Percentiles rank a stretch among this genome's conserved stretches.
Conservation (phyloP, 1,140 invertebrate species). For the Heliconius himera region DNA sequence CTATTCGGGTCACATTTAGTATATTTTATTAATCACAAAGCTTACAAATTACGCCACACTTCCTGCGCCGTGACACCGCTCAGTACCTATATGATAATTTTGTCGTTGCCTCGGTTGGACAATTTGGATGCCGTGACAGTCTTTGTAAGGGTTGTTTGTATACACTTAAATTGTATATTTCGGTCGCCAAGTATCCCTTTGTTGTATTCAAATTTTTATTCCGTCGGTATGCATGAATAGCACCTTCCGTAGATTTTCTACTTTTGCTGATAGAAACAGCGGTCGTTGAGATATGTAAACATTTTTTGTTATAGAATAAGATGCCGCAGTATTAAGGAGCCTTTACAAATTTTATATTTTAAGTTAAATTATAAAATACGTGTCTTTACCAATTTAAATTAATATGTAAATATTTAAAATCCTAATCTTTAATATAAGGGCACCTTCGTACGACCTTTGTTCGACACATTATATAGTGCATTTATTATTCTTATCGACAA, state of each 20-base stretch:
- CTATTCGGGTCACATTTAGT: conserved; percentile 80
- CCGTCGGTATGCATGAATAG: conserved; percentile 34
- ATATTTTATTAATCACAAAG: conserved; percentile 81
- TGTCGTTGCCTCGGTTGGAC: conserved; percentile 72
- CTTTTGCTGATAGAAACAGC: conserved; percentile 29
- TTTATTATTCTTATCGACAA: conserved; percentile 70
- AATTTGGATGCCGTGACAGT: conserved; percentile 66
- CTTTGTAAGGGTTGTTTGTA: conserved; percentile 61
- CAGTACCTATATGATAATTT: conserved; percentile 71
- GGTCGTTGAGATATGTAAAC: conserved; percentile 36
- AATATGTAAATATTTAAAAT: conserved; percentile 31
- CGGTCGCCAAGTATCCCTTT: conserved; percentile 36
- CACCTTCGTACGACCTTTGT: conserved; percentile 64
- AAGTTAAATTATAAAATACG: too few relatives aligned
- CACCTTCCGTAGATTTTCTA: conserved; percentile 29
- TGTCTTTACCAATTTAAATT: not conserved
- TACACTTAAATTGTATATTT: conserved; percentile 40
- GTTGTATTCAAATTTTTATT: conserved; percentile 38
- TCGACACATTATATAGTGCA: conserved; percentile 52
- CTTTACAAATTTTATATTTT: not conserved
- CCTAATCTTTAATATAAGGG: conserved; percentile 56
- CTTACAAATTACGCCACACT: conserved; percentile 79
- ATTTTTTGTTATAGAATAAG: conserved; percentile 19
- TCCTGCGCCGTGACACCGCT: conserved; percentile 72
- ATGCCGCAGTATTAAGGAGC: not conserved